Base-by-base conservation (phyloP, 1,140 invertebrate species). In the Drosophila bocki region DNA sequence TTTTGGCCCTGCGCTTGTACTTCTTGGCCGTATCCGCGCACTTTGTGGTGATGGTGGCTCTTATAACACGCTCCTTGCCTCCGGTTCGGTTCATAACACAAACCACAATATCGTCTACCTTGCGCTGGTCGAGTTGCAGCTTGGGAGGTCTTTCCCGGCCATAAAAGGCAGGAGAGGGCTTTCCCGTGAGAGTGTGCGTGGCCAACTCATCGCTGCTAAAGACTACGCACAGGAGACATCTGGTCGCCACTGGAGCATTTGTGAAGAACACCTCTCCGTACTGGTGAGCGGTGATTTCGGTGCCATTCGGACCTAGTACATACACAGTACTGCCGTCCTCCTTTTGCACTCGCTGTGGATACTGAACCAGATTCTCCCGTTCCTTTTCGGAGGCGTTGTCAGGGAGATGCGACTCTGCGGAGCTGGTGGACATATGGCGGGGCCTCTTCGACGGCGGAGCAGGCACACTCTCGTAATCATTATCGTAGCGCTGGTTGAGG, bases 1-100 rank as follows among this genome's bases (percentile, higher is more conserved):
- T 81, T 26, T 75, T 84, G 39, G 77, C 75, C 13, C 90, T 75
- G 9, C 86, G 75, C 60, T 82, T 91, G 54, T 83, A 92, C 93
- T 95, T 95, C 87, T 95, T 95, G 26, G 93, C 93, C 71, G 94
- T 94, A 68, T 95, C 94, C 1, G 94, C 93, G 80, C 94, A 95
- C 86, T 95, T 95, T 0, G 94, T 94, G 22, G 94, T 95, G 22
- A 95, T 95, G 15, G 94, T 81, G 54, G 74, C 74, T 33, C 83
- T 57, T 7, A 93, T 92, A 15, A 83, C 57, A 7, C 90, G 81
- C 67, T 90, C 85, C 29, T 80, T 82, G 22, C 92, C 88, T 0
- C 78, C 74, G 7, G 91, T 93, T 17, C 78, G 85, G 17, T 67
- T 81, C 15, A 65, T 65, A 6, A 93, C 91, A 19, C 80, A 75